A percentile compares a stretch with the other conserved stretches of the same genome.
phyloP scores from a whole-genome alignment of 2,113 vertebrate genomes.

The Oryzias javanicus region DNA sequence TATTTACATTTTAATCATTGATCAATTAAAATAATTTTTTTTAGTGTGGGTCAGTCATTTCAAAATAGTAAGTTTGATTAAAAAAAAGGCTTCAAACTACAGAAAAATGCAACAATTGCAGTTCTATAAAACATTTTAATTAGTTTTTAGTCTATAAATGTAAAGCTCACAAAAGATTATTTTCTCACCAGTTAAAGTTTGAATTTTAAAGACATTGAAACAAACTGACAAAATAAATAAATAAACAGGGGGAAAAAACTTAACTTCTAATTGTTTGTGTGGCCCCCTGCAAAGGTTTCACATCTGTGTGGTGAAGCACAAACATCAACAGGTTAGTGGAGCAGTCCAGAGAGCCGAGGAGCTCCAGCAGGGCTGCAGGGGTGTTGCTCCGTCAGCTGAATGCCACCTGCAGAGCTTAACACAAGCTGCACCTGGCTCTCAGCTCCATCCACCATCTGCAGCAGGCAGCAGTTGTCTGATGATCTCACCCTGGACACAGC shows the following conservation, averaged over 20 bases:
- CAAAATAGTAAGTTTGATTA: no score
- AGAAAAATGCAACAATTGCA: no score
- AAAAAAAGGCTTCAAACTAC: no score
- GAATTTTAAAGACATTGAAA: neutral
- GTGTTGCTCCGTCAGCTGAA: constrained; percentile 1
- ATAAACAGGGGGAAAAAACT: neutral
- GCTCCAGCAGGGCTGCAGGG: constrained; percentile 3
- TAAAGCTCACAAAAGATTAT: no score
- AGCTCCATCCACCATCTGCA: constrained; percentile 52
- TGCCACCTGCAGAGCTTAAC: constrained; percentile 29
- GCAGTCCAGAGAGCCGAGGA: neutral
- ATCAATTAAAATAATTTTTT: no score
- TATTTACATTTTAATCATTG: no score
- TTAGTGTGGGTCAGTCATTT: no score
- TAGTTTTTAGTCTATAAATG: no score
- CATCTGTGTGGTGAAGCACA: neutral
- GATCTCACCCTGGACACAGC: constrained; percentile 22
- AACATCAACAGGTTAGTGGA: neutral
- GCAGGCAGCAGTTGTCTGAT: constrained; percentile 43
- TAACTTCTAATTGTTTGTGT: no score
- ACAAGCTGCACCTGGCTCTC: constrained; percentile 33
- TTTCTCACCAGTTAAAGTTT: no score
- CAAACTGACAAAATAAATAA: neutral
- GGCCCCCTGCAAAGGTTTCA: no score
- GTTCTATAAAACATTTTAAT: no score